Conservation (phyloP, 2,113 vertebrate genomes). For the Eulemur rufifrons region DNA sequence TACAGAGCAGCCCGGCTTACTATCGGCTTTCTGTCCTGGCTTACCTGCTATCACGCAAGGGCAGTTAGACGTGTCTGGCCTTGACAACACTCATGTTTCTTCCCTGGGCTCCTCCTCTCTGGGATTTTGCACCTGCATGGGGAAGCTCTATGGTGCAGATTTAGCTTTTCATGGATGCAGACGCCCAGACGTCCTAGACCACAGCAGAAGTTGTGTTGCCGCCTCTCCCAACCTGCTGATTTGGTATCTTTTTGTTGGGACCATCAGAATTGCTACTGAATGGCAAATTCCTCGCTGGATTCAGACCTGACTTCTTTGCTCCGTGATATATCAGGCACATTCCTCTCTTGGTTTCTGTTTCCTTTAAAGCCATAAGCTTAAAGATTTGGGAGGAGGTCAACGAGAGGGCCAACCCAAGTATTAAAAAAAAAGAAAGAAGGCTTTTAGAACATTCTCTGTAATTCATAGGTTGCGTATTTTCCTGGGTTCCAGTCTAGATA, state of each 20-base stretch:
- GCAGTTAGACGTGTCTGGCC: not conserved
- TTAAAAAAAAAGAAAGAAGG: not conserved
- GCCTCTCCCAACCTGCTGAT: too few species aligned
- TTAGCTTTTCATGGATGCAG: not conserved
- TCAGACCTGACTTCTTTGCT: not conserved
- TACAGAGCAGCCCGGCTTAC: not conserved
- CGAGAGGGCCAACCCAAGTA: too few species aligned
- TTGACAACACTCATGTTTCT: not conserved
- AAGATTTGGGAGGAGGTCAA: not conserved
- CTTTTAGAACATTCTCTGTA: not conserved
- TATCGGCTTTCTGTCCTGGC: constrained; percentile 20
- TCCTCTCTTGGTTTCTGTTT: not conserved
- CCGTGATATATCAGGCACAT: rapidly evolving
- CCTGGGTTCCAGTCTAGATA: not conserved
- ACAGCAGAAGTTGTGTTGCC: rapidly evolving
- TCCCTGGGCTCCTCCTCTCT: not conserved
- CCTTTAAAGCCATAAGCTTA: not conserved
- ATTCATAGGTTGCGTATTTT: not conserved
- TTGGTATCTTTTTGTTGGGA: not conserved
- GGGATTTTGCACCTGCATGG: not conserved
- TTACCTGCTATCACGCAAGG: not conserved
- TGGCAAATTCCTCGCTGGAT: not conserved
- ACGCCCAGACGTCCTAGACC: too few species aligned
- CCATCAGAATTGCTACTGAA: not conserved
- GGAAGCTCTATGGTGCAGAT: not conserved